These are phyloP conservation scores for Zaprionus lineosus DNA, from an alignment of 2,888 invertebrate genomes.

Conservation along the genomic window DNA sequence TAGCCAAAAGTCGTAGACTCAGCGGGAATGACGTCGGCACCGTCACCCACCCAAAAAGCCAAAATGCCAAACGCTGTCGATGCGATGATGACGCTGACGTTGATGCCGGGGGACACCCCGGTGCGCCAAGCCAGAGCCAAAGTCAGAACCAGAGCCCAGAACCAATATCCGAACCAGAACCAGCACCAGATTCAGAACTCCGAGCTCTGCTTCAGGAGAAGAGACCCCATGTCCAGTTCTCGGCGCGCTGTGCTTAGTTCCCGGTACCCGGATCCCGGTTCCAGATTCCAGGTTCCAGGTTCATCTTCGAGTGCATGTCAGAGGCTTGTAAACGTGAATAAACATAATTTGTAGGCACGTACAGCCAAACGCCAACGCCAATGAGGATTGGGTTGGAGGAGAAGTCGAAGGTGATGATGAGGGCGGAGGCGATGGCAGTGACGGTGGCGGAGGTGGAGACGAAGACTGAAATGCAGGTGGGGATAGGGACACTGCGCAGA, in stretches of 20 bases:
- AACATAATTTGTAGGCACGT: slow-evolving; percentile 76
- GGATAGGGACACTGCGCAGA: slow-evolving; percentile 39
- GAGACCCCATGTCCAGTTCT: slow-evolving; percentile 40
- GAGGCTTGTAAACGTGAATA: slow-evolving; percentile 77
- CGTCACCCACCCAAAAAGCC: slow-evolving; percentile 72
- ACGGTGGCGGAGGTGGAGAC: background rate
- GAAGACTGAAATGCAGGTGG: background rate
- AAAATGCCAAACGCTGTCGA: slow-evolving; percentile 65
- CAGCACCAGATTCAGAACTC: too few species aligned
- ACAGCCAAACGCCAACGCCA: slow-evolving; percentile 71
- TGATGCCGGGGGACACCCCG: slow-evolving; percentile 71
- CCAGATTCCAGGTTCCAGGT: slow-evolving; percentile 34
- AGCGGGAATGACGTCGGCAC: slow-evolving; percentile 67
- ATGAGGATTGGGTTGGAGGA: slow-evolving; percentile 37
- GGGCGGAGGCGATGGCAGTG: background rate
- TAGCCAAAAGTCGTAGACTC: slow-evolving; percentile 20
- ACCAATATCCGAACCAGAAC: slow-evolving; percentile 7
- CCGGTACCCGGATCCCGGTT: slow-evolving; percentile 6
- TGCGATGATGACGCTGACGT: slow-evolving; percentile 65
- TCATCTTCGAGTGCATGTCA: slow-evolving; percentile 69
- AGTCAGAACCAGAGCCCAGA: slow-evolving; percentile 25
- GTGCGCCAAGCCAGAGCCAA: slow-evolving; percentile 52
- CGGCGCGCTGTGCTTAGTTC: slow-evolving; percentile 21
- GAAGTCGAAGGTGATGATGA: background rate
- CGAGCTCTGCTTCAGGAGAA: too few species aligned